A percentile compares a stretch with the other conserved stretches of the same genome.
Conservation (phyloP, 2,888 invertebrate species). For the Cephus runcator region DNA sequence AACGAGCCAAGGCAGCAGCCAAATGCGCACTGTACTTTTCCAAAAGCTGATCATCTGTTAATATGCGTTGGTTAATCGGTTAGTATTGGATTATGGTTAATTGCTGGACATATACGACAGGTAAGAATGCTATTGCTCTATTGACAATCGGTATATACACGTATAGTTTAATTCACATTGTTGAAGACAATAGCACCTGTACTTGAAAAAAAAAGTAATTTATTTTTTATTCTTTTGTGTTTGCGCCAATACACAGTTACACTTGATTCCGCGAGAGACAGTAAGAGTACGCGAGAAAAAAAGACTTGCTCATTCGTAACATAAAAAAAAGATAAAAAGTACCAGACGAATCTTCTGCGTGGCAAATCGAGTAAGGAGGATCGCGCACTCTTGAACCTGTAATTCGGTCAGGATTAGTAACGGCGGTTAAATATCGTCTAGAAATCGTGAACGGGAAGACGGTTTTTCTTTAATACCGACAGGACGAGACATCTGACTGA, state of each 20-base stretch:
- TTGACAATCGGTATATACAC: neutral
- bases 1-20: constrained; percentile 71
- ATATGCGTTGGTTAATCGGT: constrained; percentile 42
- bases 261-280: neutral
- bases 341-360: neutral
- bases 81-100: neutral
- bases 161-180: neutral
- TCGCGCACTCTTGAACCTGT: neutral
- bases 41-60: constrained; percentile 65
- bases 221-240: neutral
- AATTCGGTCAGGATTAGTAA: neutral
- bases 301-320: neutral
- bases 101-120: neutral
- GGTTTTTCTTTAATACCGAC: neutral
- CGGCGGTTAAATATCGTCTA: neutral
- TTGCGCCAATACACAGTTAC: neutral
- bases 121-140: neutral
- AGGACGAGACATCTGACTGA: neutral
- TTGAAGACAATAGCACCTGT: neutral
- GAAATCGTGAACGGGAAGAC: neutral
- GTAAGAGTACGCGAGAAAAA: neutral
- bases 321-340: neutral
- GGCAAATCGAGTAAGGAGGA: neutral
- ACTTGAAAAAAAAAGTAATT: neutral
- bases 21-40: constrained; percentile 72